Conservation (phyloP, 2,888 invertebrate genomes). For the Phasia obesa region DNA sequence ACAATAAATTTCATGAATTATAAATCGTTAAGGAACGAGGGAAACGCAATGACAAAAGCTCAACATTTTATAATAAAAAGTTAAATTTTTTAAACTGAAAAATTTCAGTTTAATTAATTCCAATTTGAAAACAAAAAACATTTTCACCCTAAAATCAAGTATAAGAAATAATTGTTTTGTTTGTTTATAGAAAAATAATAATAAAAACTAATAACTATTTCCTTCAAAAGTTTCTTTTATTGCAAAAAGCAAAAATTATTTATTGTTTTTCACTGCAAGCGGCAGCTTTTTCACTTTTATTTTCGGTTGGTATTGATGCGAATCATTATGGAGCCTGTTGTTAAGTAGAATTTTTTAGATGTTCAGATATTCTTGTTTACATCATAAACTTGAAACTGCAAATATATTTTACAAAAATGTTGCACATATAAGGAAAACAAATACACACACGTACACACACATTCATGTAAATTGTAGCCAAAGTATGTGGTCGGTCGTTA, state of each 20-base stretch:
- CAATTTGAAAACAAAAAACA: too few relatives aligned
- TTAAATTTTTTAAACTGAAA: too few relatives aligned
- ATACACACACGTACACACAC: background rate
- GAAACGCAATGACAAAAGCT: too few relatives aligned
- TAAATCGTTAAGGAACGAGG: too few relatives aligned
- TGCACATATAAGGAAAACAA: slow-evolving; percentile 52
- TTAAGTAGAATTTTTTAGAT: background rate
- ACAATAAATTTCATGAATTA: background rate
- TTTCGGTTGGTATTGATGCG: slow-evolving; percentile 22
- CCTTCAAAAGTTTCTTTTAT: slow-evolving; percentile 42
- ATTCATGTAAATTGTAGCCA: background rate
- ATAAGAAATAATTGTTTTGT: too few relatives aligned
- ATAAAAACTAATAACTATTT: slow-evolving; percentile 56
- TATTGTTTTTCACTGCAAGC: background rate
- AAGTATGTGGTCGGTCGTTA: slow-evolving; percentile 33
- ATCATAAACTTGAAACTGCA: slow-evolving; percentile 56
- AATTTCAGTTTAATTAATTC: too few relatives aligned
- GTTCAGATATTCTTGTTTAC: slow-evolving; percentile 26
- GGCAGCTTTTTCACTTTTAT: slow-evolving; percentile 53
- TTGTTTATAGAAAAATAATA: too few relatives aligned
- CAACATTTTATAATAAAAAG: too few relatives aligned
- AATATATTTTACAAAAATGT: slow-evolving; percentile 34
- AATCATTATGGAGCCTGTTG: background rate
- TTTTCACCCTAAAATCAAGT: too few relatives aligned
- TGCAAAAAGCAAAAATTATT: slow-evolving; percentile 8